Evolutionary conservation across 2,113 vertebrate genomes (phyloP).

Genomic region (Colinus virginianus): DNA sequence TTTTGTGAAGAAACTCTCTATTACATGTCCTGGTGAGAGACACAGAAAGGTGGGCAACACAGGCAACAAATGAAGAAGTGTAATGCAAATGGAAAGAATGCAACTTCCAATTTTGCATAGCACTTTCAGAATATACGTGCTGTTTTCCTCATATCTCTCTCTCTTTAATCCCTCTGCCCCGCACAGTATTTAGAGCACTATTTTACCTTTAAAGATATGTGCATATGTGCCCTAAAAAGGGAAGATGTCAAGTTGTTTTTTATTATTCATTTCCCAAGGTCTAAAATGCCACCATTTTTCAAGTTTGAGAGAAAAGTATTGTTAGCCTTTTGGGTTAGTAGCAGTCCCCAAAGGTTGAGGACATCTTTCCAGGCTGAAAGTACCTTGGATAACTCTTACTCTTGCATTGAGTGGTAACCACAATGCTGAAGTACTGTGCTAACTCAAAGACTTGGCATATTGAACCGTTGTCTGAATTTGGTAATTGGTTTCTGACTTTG

Average conservation of each 20-base stretch:
- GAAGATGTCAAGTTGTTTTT: not conserved
- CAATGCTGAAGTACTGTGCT: not conserved
- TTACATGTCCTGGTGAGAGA: not conserved
- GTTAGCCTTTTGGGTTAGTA: not conserved
- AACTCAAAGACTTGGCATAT: not conserved
- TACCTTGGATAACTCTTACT: not conserved
- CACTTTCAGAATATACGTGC: not conserved
- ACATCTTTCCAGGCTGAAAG: not conserved
- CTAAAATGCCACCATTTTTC: not conserved
- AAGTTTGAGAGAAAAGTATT: not conserved
- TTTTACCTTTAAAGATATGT: not conserved
- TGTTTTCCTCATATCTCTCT: not conserved
- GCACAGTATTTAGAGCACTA: not conserved
- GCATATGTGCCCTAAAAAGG: not conserved
- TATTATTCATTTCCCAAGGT: not conserved
- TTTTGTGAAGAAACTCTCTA: not conserved
- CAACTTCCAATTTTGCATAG: not conserved
- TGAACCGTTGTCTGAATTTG: not conserved
- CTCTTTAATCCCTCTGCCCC: not conserved
- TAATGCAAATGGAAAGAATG: not conserved
- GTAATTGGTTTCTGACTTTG: not conserved
- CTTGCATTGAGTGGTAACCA: not conserved
- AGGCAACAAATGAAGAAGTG: not conserved
- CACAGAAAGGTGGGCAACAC: not conserved
- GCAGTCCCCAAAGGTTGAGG: accelerated